These are phyloP conservation scores for Panagrolaimus sp. DNA, from an alignment of 1,140 invertebrate genomes.

Conservation along the genomic window DNA sequence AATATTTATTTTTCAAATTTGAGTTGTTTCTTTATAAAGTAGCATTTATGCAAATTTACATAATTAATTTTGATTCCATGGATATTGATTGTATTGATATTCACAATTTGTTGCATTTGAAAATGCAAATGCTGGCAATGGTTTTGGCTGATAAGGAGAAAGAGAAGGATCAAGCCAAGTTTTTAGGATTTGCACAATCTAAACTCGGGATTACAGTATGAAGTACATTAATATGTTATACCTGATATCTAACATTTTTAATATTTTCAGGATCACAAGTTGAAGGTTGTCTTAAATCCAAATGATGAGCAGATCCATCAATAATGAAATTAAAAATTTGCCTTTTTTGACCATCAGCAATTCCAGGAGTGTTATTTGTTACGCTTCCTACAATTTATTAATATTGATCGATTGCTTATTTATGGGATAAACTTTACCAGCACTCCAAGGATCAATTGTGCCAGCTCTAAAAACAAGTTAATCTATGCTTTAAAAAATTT, in stretches of 20 bases:
- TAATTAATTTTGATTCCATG: slow-evolving; percentile 3
- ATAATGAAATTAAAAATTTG: not conserved
- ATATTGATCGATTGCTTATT: too few relatives aligned
- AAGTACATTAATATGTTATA: too few relatives aligned
- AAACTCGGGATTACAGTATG: too few relatives aligned
- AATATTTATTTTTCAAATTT: too few relatives aligned
- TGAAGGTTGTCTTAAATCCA: not conserved
- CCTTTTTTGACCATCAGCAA: not conserved
- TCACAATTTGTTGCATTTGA: not conserved
- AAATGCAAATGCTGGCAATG: too few relatives aligned
- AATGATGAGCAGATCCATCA: slow-evolving; percentile 1
- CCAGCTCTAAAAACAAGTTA: not conserved
- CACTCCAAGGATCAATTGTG: slow-evolving; percentile 9
- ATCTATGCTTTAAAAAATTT: not conserved
- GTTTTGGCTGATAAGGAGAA: not conserved
- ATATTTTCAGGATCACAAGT: slow-evolving; percentile 7
- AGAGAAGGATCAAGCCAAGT: not conserved
- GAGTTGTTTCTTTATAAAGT: too few relatives aligned
- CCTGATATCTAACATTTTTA: not conserved
- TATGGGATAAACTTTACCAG: too few relatives aligned
- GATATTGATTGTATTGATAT: not conserved
- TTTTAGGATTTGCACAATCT: not conserved
- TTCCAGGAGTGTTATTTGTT: not conserved
- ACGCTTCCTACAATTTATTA: too few relatives aligned
- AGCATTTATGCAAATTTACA: too few relatives aligned